These are phyloP conservation scores for Mesitornis unicolor DNA, from an alignment of 2,113 vertebrate species.

Conservation along the genomic window DNA sequence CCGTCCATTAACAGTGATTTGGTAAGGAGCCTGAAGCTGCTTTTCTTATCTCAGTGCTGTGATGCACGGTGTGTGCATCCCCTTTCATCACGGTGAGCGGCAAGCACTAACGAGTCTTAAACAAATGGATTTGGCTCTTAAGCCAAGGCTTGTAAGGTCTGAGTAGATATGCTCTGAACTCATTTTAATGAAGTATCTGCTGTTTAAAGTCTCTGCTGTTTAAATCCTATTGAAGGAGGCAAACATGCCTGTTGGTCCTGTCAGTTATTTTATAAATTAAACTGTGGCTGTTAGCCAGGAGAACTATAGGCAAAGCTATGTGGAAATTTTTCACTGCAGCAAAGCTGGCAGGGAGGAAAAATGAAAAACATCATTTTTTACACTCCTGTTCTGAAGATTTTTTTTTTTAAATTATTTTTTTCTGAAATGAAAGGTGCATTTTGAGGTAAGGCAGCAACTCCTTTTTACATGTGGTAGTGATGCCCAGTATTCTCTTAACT, in stretches of 20 bases:
- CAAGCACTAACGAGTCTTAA: not conserved
- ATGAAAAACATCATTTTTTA: not conserved
- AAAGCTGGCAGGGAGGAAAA: not conserved
- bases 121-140: not conserved
- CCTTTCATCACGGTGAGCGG: not conserved
- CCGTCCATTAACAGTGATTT: no score
- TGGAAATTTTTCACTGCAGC: constrained; percentile 15
- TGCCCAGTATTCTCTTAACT: not conserved
- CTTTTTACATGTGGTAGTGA: not conserved
- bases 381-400: not conserved
- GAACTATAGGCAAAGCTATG: not conserved
- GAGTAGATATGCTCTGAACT: not conserved
- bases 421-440: not conserved
- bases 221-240: not conserved
- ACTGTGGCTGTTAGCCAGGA: not conserved
- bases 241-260: not conserved
- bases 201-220: not conserved
- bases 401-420: not conserved
- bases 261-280: not conserved
- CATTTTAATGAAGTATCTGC: not conserved
- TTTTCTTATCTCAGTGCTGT: not conserved
- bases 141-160: not conserved
- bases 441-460: not conserved
- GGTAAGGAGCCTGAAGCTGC: not conserved
- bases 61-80: not conserved